Percentiles rank a stretch among this genome's conserved stretches.
Evolutionary conservation across 2,113 vertebrate species (phyloP).

Genomic region (Natator depressus): DNA sequence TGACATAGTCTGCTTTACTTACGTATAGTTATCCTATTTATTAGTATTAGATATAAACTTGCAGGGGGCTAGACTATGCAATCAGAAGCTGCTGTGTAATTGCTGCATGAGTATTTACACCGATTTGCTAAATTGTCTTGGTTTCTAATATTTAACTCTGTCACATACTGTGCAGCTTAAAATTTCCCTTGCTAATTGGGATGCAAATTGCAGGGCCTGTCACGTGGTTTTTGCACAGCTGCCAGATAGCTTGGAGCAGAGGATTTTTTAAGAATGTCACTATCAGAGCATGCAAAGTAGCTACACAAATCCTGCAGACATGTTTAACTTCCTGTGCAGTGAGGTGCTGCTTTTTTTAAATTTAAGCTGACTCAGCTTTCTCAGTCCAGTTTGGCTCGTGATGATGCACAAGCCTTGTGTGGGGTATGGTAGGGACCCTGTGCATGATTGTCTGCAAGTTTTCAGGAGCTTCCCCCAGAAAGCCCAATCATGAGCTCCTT

Average conservation of each 20-base stretch:
- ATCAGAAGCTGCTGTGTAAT: not conserved
- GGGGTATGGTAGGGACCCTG: not conserved
- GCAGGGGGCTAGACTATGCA: not conserved
- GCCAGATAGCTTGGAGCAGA: conserved; percentile 30
- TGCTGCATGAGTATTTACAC: not conserved
- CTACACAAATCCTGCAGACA: not conserved
- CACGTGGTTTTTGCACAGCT: conserved; percentile 14
- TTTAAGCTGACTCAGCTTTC: not conserved
- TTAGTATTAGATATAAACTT: not conserved
- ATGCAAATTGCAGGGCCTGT: conserved; percentile 1
- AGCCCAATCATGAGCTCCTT: not conserved
- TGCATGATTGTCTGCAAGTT: not conserved
- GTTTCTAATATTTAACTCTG: not conserved
- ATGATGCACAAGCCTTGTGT: not conserved
- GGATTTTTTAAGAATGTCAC: not conserved
- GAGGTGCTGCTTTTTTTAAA: not conserved
- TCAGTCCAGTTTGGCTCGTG: not conserved
- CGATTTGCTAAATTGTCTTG: not conserved
- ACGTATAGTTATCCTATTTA: not conserved
- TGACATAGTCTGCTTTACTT: not conserved
- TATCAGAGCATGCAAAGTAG: not conserved
- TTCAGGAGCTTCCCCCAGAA: not conserved
- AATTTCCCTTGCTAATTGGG: conserved; percentile 5
- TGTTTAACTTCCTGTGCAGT: not conserved
- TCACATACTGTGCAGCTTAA: not conserved